Evolutionary conservation across 1,140 invertebrate species (phyloP).

Genomic region (silkworm (Bombyx mori)): ASM3026992v2 NC_085108.1:1174001-1174500

Average conservation of each 20-base stretch:
- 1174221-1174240: not conserved
- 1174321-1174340: not conserved
- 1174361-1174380: not conserved
- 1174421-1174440: not conserved
- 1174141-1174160: too few relatives aligned
- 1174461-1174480: not conserved
- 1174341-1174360: not conserved
- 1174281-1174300: not conserved
- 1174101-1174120: too few relatives aligned
- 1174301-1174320: not conserved
- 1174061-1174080: too few relatives aligned
- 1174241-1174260: not conserved
- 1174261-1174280: not conserved
- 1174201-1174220: not conserved
- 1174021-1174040: too few relatives aligned
- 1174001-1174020: too few relatives aligned
- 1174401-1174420: not conserved
- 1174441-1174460: not conserved
- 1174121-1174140: too few relatives aligned
- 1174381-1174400: not conserved
- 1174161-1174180: too few relatives aligned
- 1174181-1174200: not conserved
- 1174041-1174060: too few relatives aligned
- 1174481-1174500: not conserved
- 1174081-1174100: too few relatives aligned